Base-by-base conservation (phyloP, 1,140 invertebrate species). In the Ephestia elutella region DNA sequence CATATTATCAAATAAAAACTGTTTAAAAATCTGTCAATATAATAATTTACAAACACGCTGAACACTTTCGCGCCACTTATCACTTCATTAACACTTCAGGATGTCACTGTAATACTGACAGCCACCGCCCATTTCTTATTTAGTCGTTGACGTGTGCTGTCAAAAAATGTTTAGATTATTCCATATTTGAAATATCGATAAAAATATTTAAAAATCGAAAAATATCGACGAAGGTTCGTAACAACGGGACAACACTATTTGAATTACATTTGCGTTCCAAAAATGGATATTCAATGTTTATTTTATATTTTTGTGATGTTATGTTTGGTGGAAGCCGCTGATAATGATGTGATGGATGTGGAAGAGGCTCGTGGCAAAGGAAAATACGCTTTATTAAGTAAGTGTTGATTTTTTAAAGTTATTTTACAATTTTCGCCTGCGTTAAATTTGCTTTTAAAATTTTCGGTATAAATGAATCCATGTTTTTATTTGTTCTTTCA, bases 381-480 rank as follows among this genome's bases (percentile, higher is more conserved):
- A 56, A 82, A 83, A 73, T 86, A 78, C 49, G 82, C 80, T 3
- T 67, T 86, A 49, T 58, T 83, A 20, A 80, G 82, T 86, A 65
- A 83, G 82, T 86, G 60, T 55, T 59, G 19, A 35, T 19, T 57
- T 53, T 59, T 54, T 59, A 35, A 54, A 44, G 44, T 54, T 32
- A 28, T 35, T n/a, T 15, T 20, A 8, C 56, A 32, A 11, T 9
- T 32, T 32, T 32, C 4, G 1, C 30, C 30, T 15, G 5, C n/a
- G 38, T 38, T 38, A 7, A 38, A 11, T 38, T 9, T 38, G 5
- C 32, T n/a, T n/a, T n/a, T n/a, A n/a, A n/a, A n/a, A n/a, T n/a
- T n/a, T n/a, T n/a, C n/a, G n/a, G n/a, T n/a, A n/a, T n/a, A n/a
- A n/a, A n/a, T n/a, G n/a, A n/a, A n/a, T n/a, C n/a, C n/a, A n/a